phyloP scores from a whole-genome alignment of 2,888 invertebrate species.

The Xestoiulus laeticollis region DNA sequence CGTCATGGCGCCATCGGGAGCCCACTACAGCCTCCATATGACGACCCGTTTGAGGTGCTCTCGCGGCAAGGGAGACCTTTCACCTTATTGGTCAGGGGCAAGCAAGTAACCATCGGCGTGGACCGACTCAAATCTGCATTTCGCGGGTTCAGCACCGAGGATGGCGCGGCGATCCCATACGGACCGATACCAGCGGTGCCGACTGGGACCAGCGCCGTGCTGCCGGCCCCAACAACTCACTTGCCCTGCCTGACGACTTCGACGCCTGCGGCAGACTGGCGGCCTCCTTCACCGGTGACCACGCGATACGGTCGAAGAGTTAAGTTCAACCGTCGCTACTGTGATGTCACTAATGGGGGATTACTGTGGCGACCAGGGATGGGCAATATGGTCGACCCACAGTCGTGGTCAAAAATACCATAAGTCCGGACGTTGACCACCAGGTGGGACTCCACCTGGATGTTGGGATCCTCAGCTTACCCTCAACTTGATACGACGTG shows the following conservation, averaged over 20 bases:
- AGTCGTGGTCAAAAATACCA: not conserved
- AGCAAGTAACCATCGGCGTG: not conserved
- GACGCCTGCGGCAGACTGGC: too few relatives aligned
- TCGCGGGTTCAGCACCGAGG: too few relatives aligned
- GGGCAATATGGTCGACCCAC: too few relatives aligned
- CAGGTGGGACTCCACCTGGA: too few relatives aligned
- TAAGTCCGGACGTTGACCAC: not conserved
- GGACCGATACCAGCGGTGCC: not conserved
- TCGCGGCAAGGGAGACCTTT: not conserved
- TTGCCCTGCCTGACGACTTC: too few relatives aligned
- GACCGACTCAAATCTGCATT: not conserved
- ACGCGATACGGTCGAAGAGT: not conserved
- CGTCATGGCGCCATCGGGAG: not conserved
- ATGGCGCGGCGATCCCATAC: too few relatives aligned
- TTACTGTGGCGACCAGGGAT: not conserved
- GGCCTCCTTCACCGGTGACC: not conserved
- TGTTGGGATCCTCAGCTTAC: too few relatives aligned
- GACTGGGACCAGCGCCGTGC: too few relatives aligned
- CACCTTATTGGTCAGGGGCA: not conserved
- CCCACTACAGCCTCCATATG: not conserved
- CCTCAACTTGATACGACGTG: too few relatives aligned
- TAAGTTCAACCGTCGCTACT: not conserved
- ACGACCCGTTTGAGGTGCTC: not conserved
- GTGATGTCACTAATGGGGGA: not conserved
- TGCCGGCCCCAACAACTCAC: too few relatives aligned